These are phyloP conservation scores for Drosophila kepulauana DNA, from an alignment of 1,140 invertebrate species.

Conservation along the genomic window DNA sequence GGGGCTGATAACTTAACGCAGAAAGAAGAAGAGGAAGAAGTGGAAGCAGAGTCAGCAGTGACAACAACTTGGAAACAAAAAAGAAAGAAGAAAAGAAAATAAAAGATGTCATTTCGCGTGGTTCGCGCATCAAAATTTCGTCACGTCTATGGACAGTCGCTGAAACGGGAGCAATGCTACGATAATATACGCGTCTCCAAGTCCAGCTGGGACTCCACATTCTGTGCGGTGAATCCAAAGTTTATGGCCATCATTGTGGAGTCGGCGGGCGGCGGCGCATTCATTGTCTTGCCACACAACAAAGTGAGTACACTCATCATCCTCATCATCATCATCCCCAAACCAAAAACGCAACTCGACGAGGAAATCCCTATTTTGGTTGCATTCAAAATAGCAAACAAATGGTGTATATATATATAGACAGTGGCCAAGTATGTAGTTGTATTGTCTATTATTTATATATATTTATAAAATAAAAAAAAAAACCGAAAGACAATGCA, in stretches of 20 bases:
- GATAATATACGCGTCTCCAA: constrained; percentile 99
- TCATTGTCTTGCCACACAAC: constrained; percentile 98
- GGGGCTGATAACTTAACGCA: constrained; percentile 20
- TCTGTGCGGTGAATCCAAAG: constrained; percentile 99
- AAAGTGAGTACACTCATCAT: constrained; percentile 90
- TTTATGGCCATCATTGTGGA: constrained; percentile 99
- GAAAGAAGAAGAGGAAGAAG: not conserved
- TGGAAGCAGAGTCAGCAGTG: not conserved
- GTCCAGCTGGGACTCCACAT: constrained; percentile 99
- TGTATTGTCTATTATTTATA: constrained; percentile 11
- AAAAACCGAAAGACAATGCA: constrained; percentile 36
- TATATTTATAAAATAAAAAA: not conserved
- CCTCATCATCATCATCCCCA: not conserved
- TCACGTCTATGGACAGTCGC: constrained; percentile 98
- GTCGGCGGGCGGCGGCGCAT: constrained; percentile 98
- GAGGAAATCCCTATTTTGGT: constrained; percentile 35
- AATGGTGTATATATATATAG: not conserved
- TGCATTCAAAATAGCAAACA: constrained; percentile 60
- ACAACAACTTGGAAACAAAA: not conserved
- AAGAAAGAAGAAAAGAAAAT: constrained; percentile 15
- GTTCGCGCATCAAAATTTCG: constrained; percentile 98
- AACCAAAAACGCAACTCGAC: not conserved
- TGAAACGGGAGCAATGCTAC: constrained; percentile 99
- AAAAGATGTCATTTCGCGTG: constrained; percentile 96
- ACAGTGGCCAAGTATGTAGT: constrained; percentile 8